Base-by-base conservation (phyloP, 37 sponge, comb jelly and placozoan genomes). In the Theonella swinhoei region DNA sequence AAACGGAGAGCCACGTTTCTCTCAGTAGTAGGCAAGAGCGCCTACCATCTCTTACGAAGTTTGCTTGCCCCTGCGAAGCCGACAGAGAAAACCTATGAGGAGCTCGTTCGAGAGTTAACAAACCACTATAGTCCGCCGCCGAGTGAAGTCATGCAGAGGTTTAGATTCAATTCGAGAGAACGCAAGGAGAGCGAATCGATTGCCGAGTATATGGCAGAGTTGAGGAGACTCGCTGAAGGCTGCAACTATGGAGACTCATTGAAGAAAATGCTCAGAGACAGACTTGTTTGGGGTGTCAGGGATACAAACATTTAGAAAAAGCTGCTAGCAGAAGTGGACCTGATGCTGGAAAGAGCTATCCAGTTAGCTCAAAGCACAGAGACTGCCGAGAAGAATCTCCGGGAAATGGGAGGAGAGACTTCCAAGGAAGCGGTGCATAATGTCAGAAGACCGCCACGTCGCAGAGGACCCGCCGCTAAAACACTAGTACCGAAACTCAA, bases 281-380 rank as follows among this genome's bases (percentile, higher is more conserved):
- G 87, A 30, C 65, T 86, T 22, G 64, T 86, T 0, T 86, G 87
- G 39, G 87, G 62, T 7, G 30, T 84, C 33, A 68, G 54, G 5
- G 70, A 84, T 35, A 33, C 14, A 8, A 30, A 28, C 25, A 67
- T 68, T 3, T 77, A 84, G 38, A 1, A 39, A 17, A 58, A 60
- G 25, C 70, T 84, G 35, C 62, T 84, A 5, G 19, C 69, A 24
- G 68, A 84, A 54, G 1, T 17, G 4, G 31, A 75, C 39, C 22
- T 84, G 77, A 84, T 64, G 2, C 39, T 74, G 22, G 5, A 0
- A 4, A 79, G 24, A 33, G 87, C 87, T 0, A 33, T 79, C 0
- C 42, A 86, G 65, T 20, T 72, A 0, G 65, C 64, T 31, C 74
- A 34, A 33, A 70, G 41, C 5, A 32, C 62, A 47, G 83, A 82